phyloP scores from a whole-genome alignment of 2,113 vertebrate species.

The Xyliphius kryptos region DNA sequence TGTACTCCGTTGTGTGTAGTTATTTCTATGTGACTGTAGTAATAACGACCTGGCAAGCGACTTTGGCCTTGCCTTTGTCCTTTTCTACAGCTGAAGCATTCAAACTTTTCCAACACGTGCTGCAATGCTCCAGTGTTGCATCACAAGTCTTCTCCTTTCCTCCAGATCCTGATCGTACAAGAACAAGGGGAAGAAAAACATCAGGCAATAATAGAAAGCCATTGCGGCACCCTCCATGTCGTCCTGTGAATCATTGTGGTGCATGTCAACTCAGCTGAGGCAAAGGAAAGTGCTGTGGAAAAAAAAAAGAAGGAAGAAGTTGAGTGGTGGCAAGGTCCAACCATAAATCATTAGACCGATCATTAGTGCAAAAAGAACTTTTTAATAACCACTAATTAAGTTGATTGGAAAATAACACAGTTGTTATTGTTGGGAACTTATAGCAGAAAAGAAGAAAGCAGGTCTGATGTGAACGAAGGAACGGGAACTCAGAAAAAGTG shows the following conservation, averaged over 20 bases:
- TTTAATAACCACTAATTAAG: conserved; percentile 52
- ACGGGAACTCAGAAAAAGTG: conserved; percentile 25
- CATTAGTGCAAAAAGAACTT: conserved; percentile 49
- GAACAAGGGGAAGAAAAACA: conserved; percentile 29
- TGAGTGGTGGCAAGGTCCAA: conserved; percentile 23
- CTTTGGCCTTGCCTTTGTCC: conserved; percentile 31
- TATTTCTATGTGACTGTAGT: conserved; percentile 23
- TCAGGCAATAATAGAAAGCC: conserved; percentile 39
- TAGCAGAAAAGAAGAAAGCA: neutral
- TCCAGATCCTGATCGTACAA: conserved; percentile 27
- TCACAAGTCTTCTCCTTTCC: conserved; percentile 38
- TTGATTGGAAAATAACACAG: conserved; percentile 49
- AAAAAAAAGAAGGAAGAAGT: conserved; percentile 19
- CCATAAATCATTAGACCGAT: conserved; percentile 47
- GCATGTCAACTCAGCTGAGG: conserved; percentile 40
- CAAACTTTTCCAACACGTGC: conserved; percentile 22
- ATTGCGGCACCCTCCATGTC: conserved; percentile 25
- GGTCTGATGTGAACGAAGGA: too few species aligned
- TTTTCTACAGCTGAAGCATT: conserved; percentile 27
- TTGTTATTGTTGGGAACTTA: conserved; percentile 46
- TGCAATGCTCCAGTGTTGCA: conserved; percentile 35
- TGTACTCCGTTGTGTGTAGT: conserved; percentile 1
- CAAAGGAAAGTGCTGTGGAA: conserved; percentile 32
- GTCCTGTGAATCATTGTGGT: conserved; percentile 35
- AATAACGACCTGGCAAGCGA: conserved; percentile 11